Percentiles rank a stretch among this genome's conserved stretches.
Evolutionary conservation across 1,140 invertebrate genomes (phyloP).

Genomic region (Leptestheria dahalacensis): DNA sequence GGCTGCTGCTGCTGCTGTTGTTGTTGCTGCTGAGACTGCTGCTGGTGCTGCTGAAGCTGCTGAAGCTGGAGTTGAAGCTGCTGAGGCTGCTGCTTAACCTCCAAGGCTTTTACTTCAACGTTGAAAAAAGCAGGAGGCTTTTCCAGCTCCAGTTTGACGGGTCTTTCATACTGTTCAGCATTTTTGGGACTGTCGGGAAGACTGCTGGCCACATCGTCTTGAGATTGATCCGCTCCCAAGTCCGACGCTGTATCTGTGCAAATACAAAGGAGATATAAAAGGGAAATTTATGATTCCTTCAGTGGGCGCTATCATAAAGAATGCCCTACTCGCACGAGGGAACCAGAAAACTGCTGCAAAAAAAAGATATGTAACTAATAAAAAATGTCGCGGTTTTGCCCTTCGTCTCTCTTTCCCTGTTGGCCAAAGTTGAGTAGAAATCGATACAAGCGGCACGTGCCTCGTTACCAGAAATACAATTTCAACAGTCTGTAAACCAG

Average conservation of each 20-base stretch:
- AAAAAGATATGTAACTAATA: too few relatives aligned
- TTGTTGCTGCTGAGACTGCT: conserved; percentile 3
- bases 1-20: conserved; percentile 3
- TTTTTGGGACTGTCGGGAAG: neutral
- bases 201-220: neutral
- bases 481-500: too few relatives aligned
- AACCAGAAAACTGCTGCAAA: too few relatives aligned
- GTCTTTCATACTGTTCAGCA: neutral
- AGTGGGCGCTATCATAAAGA: too few relatives aligned
- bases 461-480: too few relatives aligned
- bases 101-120: neutral
- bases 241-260: neutral
- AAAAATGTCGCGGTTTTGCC: too few relatives aligned
- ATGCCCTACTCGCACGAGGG: too few relatives aligned
- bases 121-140: neutral
- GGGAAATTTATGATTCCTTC: neutral
- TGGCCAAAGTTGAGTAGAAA: too few relatives aligned
- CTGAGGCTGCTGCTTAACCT: neutral
- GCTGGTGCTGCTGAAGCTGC: conserved; percentile 22
- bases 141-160: neutral
- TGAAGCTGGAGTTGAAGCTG: conserved; percentile 20
- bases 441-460: too few relatives aligned
- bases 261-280: too few relatives aligned
- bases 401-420: too few relatives aligned
- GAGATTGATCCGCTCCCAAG: conserved; percentile 6